Evolutionary conservation across 2,888 invertebrate genomes (phyloP), one percentile per base, ranked within the genome.

Genomic region (Empis livida): DNA sequence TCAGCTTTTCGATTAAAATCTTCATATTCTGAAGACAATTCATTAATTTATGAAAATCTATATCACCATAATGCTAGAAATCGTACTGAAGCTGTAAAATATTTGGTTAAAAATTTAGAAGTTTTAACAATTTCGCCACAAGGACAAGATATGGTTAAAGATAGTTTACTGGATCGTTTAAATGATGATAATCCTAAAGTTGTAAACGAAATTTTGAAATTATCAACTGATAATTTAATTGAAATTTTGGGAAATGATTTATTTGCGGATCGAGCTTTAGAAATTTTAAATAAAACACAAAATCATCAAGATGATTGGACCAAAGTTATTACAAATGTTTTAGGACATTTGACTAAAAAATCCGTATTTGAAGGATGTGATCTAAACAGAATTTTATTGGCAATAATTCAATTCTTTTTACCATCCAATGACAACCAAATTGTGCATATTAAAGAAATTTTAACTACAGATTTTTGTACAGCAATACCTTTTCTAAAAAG

Each of bases 21-120:
- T 0, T 68, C 72, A 1, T 74, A 75, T 50, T 71, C 71, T 60
- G 65, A 74, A 11, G 72, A 72, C 43, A 71, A 71, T 1, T 71
- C 70, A 35, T 72, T 75, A 45, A 70, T 84, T 0, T 79, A 82
- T 56, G 77, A 84, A 59, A 80, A 81, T 54, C 65, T 91, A 1
- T 83, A 86, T 57, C 86, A 92, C 63, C 71, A 79, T 0, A 80
- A 78, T 56, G 64, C 80, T 0, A 67, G 75, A 42, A 71, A 84
- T 45, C 75, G 92, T 53, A 67, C 77, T 3, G 71, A 77, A 57
- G 87, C 86, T 0, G 71, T 90, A 0, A 72, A 78, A 54, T 76
- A 76, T 52, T 67, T 91, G 10, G 66, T 77, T 0, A 71, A 75
- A 49, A 73, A 78, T 52, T 75, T 73, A 54, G 56, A 69, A 10